Base-by-base conservation (phyloP, 2,113 vertebrate genomes). In the Lates calcarifer region DNA sequence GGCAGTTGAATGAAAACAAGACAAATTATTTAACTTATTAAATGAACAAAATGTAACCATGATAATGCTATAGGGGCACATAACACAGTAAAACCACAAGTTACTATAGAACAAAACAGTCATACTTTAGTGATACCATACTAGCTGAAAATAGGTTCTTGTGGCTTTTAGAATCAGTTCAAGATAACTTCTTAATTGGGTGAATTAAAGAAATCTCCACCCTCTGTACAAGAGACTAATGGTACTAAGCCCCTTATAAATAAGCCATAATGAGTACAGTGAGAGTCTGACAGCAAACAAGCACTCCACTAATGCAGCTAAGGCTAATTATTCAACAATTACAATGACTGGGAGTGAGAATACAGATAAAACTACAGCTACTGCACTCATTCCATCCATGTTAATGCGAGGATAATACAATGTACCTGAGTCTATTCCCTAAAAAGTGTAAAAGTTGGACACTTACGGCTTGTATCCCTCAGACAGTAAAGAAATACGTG, bases 401-500 rank as follows among this genome's bases (percentile, higher is more conserved):
- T 35, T 6, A 39, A 3, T 20, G 61, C 28, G 1, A 41, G 15
- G 18, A 39, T 11, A 20, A 56, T 26, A 33, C 24, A 11, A 62
- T 60, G 13, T 49, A 77, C 17, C 26, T 74, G 15, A n/a, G 3
- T 1, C n/a, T 49, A 7, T 39, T 63, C 13, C 15, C 5, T 60
- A 17, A 64, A 43, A 69, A 66, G 9, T n/a, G 17, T 22, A 41
- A 66, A 82, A 82, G 49, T 80, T 60, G 14, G 4, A 41, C 35
- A 89, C 90, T 90, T 71, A 90, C 92, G 22, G 41, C 56, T 65
- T 4, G 18, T 67, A 3, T 81, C 51, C 65, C 68, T 86, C 82
- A 88, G 61, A 41, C 5, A 43, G 58, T 70, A 12, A n/a, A 37
- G 35, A 37, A 37, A 41, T 11, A 56, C 3, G 57, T 29, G 60